Evolutionary conservation across 2,888 invertebrate species (phyloP), one percentile per base, ranked within the genome.

Genomic region (Arctia plantaginis): DNA sequence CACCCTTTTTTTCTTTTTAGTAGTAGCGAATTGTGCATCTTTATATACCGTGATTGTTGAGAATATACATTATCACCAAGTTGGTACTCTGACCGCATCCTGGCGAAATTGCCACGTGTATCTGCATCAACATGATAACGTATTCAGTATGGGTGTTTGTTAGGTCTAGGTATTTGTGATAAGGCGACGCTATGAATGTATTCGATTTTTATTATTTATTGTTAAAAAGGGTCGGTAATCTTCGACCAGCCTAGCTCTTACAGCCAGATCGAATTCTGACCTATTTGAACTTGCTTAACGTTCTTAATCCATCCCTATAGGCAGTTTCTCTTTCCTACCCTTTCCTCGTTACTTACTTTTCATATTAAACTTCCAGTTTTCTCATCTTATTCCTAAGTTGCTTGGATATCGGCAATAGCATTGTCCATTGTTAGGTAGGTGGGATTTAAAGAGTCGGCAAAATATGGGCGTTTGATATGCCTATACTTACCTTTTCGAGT

Each of bases 141-240:
- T 62, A 15, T 4, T 12, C 27, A 30, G 1, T 62, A 62, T 62
- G 12, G 4, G 30, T 8, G 4, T 62, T 30, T 62, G 59, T 30
- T 62, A 18, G 62, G 62, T 62, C 62, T 62, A 62, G 62, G 59
- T 27, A 62, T 30, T 18, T 62, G 18, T 62, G 62, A 62, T 62
- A 62, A 30, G 30, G 30, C 1, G 30, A 7, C 10, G 12, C 8
- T 51, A 4, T 51, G 23, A 23, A 51, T 10, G 51, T 8, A 23
- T 51, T 51, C 20, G 6, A 7, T 55, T 55, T 23, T 3, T n/a
- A 8, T 55, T 62, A 62, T 30, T 62, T 0, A 18, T 18, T 8
- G n/a, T n/a, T n/a, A n/a, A n/a, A 18, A 30, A 18, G 18, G 4
- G 4, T 27, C n/a, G n/a, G n/a, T n/a, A n/a, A n/a, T n/a, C n/a